Evolutionary conservation across 2,797 vertebrate species (phyloP).

Genomic region (Acipenser transmontanus): DNA sequence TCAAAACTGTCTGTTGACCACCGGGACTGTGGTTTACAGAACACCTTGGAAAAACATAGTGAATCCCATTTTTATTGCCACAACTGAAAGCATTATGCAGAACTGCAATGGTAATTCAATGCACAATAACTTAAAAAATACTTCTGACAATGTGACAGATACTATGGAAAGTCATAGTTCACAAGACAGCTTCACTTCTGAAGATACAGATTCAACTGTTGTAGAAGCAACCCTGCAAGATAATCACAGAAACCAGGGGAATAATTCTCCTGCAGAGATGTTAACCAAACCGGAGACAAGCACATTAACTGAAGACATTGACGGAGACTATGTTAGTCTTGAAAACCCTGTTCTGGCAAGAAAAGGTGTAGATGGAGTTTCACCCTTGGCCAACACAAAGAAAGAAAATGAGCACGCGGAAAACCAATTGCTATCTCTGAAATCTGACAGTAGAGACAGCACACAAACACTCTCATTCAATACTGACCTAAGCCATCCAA

Average conservation of each 20-base stretch:
- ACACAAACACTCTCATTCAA: slow-evolving; percentile 53
- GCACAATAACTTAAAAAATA: no score
- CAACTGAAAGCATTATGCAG: slow-evolving; percentile 53
- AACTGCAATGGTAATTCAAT: slow-evolving; percentile 34
- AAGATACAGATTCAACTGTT: slow-evolving; percentile 55
- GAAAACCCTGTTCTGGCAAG: no score
- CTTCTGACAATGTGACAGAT: slow-evolving; percentile 47
- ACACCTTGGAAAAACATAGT: slow-evolving; percentile 74
- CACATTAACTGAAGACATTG: not conserved
- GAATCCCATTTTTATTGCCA: slow-evolving; percentile 64
- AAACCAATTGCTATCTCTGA: not conserved
- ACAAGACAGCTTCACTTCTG: slow-evolving; percentile 34
- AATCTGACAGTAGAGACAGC: slow-evolving; percentile 16
- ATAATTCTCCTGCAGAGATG: slow-evolving; percentile 3
- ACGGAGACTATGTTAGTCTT: not conserved
- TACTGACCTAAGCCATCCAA: slow-evolving; percentile 55
- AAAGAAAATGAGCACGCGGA: slow-evolving; percentile 7
- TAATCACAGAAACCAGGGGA: slow-evolving; percentile 16
- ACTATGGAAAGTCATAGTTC: slow-evolving; percentile 67
- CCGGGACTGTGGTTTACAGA: slow-evolving; percentile 61
- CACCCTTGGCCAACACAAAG: slow-evolving; percentile 16
- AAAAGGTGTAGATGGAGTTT: not conserved
- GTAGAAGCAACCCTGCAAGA: slow-evolving; percentile 45
- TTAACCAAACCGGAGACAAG: not conserved
- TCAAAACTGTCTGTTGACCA: slow-evolving; percentile 72